Percentiles rank a stretch among this genome's conserved stretches.
Evolutionary conservation across 2,797 vertebrate genomes (phyloP).

Genomic region (Lacerta bilineata): DNA sequence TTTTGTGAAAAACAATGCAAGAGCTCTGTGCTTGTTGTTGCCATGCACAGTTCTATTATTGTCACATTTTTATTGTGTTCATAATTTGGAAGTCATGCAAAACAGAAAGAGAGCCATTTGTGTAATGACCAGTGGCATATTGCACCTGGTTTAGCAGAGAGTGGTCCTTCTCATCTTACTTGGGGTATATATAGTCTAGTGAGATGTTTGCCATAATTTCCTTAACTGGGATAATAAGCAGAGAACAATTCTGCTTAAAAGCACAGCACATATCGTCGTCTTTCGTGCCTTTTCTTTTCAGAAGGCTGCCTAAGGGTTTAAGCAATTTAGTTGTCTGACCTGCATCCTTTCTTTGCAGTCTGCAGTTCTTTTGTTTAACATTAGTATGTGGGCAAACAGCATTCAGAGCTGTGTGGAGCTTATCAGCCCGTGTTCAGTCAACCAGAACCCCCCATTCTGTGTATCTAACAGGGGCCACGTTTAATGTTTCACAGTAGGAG

Average conservation of each 20-base stretch:
- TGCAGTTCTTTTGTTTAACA: constrained; percentile 88
- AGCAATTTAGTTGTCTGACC: constrained; percentile 86
- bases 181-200: constrained; percentile 77
- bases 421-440: constrained; percentile 83
- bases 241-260: constrained; percentile 86
- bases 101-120: constrained; percentile 59
- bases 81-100: constrained; percentile 73
- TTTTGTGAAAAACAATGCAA: constrained; percentile 61
- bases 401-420: constrained; percentile 84
- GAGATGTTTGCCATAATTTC: constrained; percentile 81
- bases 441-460: constrained; percentile 83
- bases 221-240: constrained; percentile 84
- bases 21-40: constrained; percentile 64
- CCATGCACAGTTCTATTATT: constrained; percentile 66
- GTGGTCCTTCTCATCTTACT: constrained; percentile 72
- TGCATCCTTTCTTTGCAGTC: constrained; percentile 82
- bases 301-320: constrained; percentile 85
- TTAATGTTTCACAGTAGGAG: constrained; percentile 85
- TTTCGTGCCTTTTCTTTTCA: constrained; percentile 85
- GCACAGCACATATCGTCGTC: constrained; percentile 83
- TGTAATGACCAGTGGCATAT: constrained; percentile 74
- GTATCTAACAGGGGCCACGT: constrained; percentile 82
- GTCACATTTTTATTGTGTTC: constrained; percentile 67
- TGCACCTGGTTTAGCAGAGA: constrained; percentile 72
- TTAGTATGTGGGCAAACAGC: constrained; percentile 88